phyloP scores from a whole-genome alignment of 1,140 invertebrate species.

The Brachionus koreanus region DNA sequence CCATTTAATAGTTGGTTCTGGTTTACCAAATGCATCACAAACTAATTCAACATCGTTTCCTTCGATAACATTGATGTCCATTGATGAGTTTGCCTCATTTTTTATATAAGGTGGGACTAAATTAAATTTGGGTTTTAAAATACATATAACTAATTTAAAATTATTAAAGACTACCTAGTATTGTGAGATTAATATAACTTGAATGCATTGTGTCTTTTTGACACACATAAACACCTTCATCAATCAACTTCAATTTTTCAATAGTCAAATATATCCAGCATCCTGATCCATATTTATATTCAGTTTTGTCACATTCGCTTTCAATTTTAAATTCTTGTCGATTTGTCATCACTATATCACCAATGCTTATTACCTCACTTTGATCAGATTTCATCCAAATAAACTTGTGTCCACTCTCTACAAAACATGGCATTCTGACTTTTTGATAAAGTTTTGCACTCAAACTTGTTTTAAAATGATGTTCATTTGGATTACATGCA shows the following conservation, averaged over 20 bases:
- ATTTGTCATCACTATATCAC: not conserved
- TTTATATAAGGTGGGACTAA: slow-evolving; percentile 34
- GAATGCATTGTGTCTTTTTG: slow-evolving; percentile 28
- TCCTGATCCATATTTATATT: not conserved
- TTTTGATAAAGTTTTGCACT: not conserved
- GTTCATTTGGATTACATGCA: not conserved
- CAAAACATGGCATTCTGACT: not conserved
- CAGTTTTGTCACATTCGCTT: not conserved
- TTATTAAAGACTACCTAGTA: slow-evolving; percentile 1
- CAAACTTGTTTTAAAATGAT: slow-evolving; percentile 7
- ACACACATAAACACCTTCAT: slow-evolving; percentile 28
- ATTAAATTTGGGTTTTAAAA: not conserved
- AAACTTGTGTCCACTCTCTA: slow-evolving; percentile 16
- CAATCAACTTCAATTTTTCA: not conserved
- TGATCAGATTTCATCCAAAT: slow-evolving; percentile 29
- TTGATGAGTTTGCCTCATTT: not conserved
- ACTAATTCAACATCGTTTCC: not conserved
- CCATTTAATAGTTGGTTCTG: slow-evolving; percentile 17
- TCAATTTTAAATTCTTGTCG: not conserved
- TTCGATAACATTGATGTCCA: not conserved
- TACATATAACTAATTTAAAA: not conserved
- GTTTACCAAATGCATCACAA: slow-evolving; percentile 29
- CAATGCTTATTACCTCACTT: slow-evolving; percentile 13
- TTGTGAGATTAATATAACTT: not conserved
- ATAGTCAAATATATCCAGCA: slow-evolving; percentile 12